These are phyloP conservation scores for Sinopyrophorus schimmeli DNA, from an alignment of 2,888 invertebrate genomes.

Conservation along the genomic window DNA sequence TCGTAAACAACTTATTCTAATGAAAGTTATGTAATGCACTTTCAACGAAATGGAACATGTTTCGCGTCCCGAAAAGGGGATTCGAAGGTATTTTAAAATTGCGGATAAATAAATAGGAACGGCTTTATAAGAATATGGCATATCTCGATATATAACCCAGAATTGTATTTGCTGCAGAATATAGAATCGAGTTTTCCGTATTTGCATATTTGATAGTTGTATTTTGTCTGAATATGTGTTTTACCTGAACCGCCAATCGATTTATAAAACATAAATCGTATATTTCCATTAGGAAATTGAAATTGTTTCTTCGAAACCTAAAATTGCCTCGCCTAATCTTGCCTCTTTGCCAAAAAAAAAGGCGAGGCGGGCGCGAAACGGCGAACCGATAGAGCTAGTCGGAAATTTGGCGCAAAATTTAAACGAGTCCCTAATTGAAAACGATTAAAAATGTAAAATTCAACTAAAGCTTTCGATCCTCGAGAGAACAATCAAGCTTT, in stretches of 20 bases:
- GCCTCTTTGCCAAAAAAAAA: too few relatives aligned
- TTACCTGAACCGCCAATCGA: slow-evolving; percentile 13
- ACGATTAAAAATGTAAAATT: background rate
- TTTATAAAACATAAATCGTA: slow-evolving; percentile 19
- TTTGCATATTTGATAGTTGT: slow-evolving; percentile 21
- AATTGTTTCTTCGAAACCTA: too few relatives aligned
- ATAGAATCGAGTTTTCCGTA: slow-evolving; percentile 19
- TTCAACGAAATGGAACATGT: too few relatives aligned
- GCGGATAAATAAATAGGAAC: slow-evolving; percentile 2
- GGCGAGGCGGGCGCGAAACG: too few relatives aligned
- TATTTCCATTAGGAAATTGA: slow-evolving; percentile 22
- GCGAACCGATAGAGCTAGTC: too few relatives aligned
- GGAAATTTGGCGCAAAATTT: too few relatives aligned
- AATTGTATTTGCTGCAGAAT: slow-evolving; percentile 14
- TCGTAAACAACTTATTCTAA: too few relatives aligned
- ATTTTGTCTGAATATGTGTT: slow-evolving; percentile 17
- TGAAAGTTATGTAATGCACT: too few relatives aligned
- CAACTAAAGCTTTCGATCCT: slow-evolving; percentile 1
- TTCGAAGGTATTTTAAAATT: too few relatives aligned
- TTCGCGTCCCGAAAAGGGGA: too few relatives aligned
- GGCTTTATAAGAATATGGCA: slow-evolving; percentile 4
- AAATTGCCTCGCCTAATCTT: too few relatives aligned
- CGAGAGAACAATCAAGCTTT: slow-evolving; percentile 17
- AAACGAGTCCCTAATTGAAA: too few relatives aligned
- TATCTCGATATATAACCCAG: slow-evolving; percentile 16